A percentile compares a stretch with the other conserved stretches of the same genome.
Conservation (phyloP, 2,113 vertebrate species). For the Gambusia affinis region DNA sequence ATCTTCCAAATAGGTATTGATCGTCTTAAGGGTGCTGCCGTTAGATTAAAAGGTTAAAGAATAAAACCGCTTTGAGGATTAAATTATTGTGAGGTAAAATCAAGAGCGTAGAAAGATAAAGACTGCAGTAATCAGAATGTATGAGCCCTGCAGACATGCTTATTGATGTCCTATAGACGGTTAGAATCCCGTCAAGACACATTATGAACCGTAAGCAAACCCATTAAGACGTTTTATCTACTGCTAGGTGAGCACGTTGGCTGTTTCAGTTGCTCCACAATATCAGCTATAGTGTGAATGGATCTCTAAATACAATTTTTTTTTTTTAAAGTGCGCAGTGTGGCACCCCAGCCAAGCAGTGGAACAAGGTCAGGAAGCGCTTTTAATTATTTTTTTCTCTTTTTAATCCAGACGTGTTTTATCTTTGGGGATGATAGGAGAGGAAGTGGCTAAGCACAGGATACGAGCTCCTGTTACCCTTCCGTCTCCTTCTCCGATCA, state of each 20-base stretch:
- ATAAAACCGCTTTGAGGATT: constrained; percentile 71
- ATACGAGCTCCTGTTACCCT: constrained; percentile 58
- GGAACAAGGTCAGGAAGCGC: constrained; percentile 59
- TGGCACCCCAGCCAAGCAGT: constrained; percentile 31
- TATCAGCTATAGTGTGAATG: constrained; percentile 5
- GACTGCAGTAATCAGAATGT: constrained; percentile 59
- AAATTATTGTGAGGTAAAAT: constrained; percentile 72
- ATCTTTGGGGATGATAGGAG: constrained; percentile 42
- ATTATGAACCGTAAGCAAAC: constrained; percentile 11
- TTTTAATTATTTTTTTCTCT: constrained; percentile 6
- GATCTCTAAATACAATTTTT: background rate
- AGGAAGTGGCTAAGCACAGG: constrained; percentile 52
- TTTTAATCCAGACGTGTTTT: constrained; percentile 49
- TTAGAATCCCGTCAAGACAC: constrained; percentile 28
- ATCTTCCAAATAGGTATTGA: constrained; percentile 77
- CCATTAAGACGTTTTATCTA: constrained; percentile 2
- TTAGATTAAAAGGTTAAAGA: constrained; percentile 77
- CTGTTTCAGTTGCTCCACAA: constrained; percentile 8
- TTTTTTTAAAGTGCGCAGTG: constrained; percentile 15
- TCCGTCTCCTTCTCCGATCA: constrained; percentile 68
- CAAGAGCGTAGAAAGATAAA: constrained; percentile 55
- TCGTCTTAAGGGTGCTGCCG: constrained; percentile 64
- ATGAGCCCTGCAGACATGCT: constrained; percentile 20
- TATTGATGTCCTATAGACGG: constrained; percentile 31
- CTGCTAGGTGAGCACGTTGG: constrained; percentile 7